A percentile compares a stretch with the other conserved stretches of the same genome.
Conservation (phyloP, 2,797 vertebrate genomes). For the Scarus forsteni region DNA sequence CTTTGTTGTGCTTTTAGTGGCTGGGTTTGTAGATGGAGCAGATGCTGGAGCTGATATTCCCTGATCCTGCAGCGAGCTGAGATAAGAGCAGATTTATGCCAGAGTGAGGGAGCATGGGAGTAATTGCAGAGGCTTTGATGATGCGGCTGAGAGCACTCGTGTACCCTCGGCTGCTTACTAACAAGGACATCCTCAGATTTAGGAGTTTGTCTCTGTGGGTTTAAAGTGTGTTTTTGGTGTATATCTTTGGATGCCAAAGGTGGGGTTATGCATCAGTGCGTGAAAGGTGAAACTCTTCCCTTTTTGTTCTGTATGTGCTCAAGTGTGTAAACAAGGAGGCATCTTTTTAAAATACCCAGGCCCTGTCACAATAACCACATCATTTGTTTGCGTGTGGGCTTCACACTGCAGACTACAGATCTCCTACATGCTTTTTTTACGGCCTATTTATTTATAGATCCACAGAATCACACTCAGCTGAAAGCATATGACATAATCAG, state of each 20-base stretch:
- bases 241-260: constrained; percentile 44
- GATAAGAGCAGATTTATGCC: constrained; percentile 86
- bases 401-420: constrained; percentile 24
- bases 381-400: constrained; percentile 14
- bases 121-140: constrained; percentile 84
- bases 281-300: constrained; percentile 6
- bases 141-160: constrained; percentile 74
- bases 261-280: constrained; percentile 42
- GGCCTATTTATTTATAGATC: constrained; percentile 73
- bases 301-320: constrained; percentile 24
- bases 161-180: constrained; percentile 78
- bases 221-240: constrained; percentile 44
- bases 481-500: constrained; percentile 77
- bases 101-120: constrained; percentile 77
- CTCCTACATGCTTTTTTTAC: constrained; percentile 67
- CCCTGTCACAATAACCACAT: constrained; percentile 30
- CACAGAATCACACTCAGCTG: constrained; percentile 56
- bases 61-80: constrained; percentile 77
- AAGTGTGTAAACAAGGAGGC: constrained; percentile 25
- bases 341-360: constrained; percentile 51
- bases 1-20: constrained; percentile 83
- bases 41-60: constrained; percentile 80
- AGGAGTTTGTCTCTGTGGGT: constrained; percentile 66
- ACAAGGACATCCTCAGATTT: constrained; percentile 80
- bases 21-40: constrained; percentile 80